Evolutionary conservation across 2,113 vertebrate genomes (phyloP), one percentile per base, ranked within the genome.

Genomic region (Butorides virescens): DNA sequence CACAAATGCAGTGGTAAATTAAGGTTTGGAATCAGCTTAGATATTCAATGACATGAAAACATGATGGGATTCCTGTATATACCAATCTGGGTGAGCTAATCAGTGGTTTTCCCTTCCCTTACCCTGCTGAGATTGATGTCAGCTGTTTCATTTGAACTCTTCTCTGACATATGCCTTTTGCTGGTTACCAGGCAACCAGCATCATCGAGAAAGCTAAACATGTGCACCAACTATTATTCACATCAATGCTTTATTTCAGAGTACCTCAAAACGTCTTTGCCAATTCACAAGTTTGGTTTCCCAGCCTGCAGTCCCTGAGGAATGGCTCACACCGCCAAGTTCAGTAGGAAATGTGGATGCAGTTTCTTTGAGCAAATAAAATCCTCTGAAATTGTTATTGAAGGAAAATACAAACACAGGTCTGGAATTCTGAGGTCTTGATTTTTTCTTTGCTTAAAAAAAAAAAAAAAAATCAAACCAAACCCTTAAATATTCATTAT

Each of bases 111-210:
- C 49, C 63, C 62, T 78, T 91, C 87, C 78, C 63, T 93, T 78
- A 90, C 36, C 68, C 88, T 74, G 62, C 59, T 81, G 78, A 91
- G 96, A 97, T 55, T 94, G 83, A 74, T 94, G 71, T 92, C 92
- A 95, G 85, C 52, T 65, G 30, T 92, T 94, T 74, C 62, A 89
- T 82, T n/a, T 72, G 88, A 95, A 89, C 93, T 95, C 26, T 46
- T 66, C 76, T 88, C 46, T 82, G 71, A 87, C 91, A 94, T 86
- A 94, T 86, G 86, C 73, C 81, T 95, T 80, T 91, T 63, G 22
- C n/a, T 92, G 25, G 93, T 94, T 96, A 75, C 93, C 66, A 91
- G 32, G 90, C 92, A 93, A 94, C 92, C 63, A 58, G 47, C 63
- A 92, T 95, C 34, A 82, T 30, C 1, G 0, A 80, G 81, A 66